phyloP scores from a whole-genome alignment of 2,113 vertebrate genomes.

The Clarias macrocephalus region DNA sequence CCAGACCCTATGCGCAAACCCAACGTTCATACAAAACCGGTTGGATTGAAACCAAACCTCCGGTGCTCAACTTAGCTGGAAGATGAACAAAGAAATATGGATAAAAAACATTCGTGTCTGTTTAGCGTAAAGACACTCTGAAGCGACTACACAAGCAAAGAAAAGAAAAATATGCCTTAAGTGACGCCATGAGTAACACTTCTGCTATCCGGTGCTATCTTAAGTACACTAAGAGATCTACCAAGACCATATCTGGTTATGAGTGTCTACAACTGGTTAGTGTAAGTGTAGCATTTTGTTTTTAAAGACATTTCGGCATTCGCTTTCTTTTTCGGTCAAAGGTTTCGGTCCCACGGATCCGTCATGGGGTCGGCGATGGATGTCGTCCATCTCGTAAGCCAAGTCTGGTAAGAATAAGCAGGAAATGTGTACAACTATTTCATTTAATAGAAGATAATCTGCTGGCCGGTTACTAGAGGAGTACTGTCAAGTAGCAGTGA shows the following conservation, averaged over 20 bases:
- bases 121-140: not conserved
- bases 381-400: not conserved
- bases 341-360: not conserved
- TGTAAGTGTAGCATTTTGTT: not conserved
- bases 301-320: not conserved
- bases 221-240: not conserved
- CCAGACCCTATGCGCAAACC: not conserved
- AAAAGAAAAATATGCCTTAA: conserved; percentile 7
- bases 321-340: not conserved
- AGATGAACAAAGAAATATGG: not conserved
- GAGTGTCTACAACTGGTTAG: not conserved
- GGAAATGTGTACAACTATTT: not conserved
- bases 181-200: not conserved
- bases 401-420: not conserved
- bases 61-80: not conserved
- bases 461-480: not conserved
- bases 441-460: not conserved
- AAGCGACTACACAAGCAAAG: not conserved
- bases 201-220: not conserved
- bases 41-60: conserved; percentile 2
- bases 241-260: conserved; percentile 2
- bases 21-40: not conserved
- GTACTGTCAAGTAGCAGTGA: not conserved
- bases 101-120: not conserved
- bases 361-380: not conserved